These are phyloP conservation scores for Hydrozoanthus tunicans DNA, from an alignment of 64 coral and sea anemone species.

Conservation along the genomic window DNA sequence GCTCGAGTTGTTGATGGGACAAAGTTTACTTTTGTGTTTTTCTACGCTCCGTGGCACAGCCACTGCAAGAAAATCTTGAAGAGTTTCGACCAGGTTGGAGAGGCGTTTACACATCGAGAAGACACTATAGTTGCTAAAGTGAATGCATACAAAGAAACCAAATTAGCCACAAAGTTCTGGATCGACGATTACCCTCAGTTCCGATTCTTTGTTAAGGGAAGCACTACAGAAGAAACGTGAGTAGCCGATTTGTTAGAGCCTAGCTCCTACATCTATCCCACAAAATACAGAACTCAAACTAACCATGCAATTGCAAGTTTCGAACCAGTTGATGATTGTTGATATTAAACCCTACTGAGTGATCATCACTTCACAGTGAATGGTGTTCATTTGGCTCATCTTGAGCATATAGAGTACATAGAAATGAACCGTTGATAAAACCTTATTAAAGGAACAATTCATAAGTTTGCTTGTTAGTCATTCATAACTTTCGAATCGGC, in stretches of 20 bases:
- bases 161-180: conserved; percentile 86
- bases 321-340: too few relatives aligned
- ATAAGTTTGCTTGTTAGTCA: too few relatives aligned
- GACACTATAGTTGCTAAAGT: conserved; percentile 84
- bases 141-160: conserved; percentile 94
- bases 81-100: conserved; percentile 60
- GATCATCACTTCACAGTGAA: too few relatives aligned
- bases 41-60: conserved; percentile 88
- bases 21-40: conserved; percentile 93
- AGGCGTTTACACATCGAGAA: conserved; percentile 53
- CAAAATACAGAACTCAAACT: too few relatives aligned
- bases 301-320: too few relatives aligned
- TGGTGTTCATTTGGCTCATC: too few relatives aligned
- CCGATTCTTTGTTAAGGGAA: conserved; percentile 94
- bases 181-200: conserved; percentile 84
- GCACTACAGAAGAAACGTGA: conserved; percentile 94
- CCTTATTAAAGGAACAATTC: too few relatives aligned
- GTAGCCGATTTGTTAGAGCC: background rate
- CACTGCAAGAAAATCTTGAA: conserved; percentile 69
- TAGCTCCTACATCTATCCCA: background rate
- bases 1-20: conserved; percentile 75
- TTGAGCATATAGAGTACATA: too few relatives aligned
- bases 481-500: too few relatives aligned
- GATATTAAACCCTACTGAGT: too few relatives aligned
- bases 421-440: too few relatives aligned